These are phyloP conservation scores for Dreissena rostriformis DNA, from an alignment of 1,140 invertebrate species.

Conservation along the genomic window DNA sequence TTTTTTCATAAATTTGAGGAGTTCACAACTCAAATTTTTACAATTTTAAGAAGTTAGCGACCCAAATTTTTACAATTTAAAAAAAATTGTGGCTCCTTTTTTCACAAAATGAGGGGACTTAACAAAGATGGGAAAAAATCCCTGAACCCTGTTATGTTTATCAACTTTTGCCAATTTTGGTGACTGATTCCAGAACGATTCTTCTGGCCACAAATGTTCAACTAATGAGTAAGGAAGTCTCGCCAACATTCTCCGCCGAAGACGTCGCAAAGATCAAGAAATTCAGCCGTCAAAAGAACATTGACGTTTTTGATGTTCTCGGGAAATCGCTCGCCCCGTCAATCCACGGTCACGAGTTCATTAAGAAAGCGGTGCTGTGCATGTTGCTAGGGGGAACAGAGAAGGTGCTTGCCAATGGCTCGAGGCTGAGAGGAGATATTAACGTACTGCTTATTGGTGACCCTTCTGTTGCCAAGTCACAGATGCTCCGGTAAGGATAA, in stretches of 20 bases:
- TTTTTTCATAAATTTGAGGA: too few species aligned
- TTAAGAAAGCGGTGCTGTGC: slow-evolving; percentile 98
- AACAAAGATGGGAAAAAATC: too few species aligned
- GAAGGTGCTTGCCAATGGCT: slow-evolving; percentile 97
- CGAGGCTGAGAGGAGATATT: slow-evolving; percentile 98
- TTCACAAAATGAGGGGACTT: too few species aligned
- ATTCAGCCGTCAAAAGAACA: slow-evolving; percentile 86
- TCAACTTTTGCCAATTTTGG: neutral
- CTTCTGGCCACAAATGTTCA: slow-evolving; percentile 97
- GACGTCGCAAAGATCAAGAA: slow-evolving; percentile 96
- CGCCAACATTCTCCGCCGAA: slow-evolving; percentile 89
- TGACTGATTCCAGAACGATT: slow-evolving; percentile 88
- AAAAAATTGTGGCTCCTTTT: too few species aligned
- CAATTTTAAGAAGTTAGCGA: too few species aligned
- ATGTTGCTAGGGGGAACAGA: slow-evolving; percentile 97
- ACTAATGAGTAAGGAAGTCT: slow-evolving; percentile 93
- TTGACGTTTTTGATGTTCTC: slow-evolving; percentile 94
- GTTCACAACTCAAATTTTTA: too few species aligned
- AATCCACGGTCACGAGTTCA: slow-evolving; percentile 98
- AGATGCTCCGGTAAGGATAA: slow-evolving; percentile 86
- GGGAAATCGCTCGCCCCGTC: slow-evolving; percentile 97
- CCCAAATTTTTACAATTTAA: too few species aligned
- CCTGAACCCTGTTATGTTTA: too few species aligned
- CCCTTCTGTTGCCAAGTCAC: slow-evolving; percentile 99
- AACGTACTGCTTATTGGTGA: slow-evolving; percentile 99